Evolutionary conservation across 2,888 invertebrate species (phyloP).

Genomic region (Prostheceraeus crozeri): DNA sequence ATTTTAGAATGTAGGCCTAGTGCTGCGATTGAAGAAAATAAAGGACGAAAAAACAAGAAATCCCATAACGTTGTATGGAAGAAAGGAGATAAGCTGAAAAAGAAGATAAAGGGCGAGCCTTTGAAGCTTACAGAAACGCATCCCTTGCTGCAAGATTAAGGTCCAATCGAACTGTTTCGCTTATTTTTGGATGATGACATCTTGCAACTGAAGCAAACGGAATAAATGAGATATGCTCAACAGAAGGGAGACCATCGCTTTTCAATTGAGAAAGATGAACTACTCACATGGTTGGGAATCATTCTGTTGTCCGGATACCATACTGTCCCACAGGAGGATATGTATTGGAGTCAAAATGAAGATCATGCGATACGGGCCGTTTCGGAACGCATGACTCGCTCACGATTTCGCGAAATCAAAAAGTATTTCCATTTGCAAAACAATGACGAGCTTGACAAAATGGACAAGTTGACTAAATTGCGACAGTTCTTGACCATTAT

Average conservation of each 20-base stretch:
- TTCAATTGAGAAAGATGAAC: not conserved
- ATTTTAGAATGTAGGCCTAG: no score
- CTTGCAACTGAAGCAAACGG: constrained; percentile 4
- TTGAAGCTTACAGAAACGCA: constrained; percentile 23
- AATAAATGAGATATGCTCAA: constrained; percentile 33
- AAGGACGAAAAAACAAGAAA: no score
- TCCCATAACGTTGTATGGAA: no score
- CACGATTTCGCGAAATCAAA: constrained; percentile 40
- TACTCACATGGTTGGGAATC: constrained; percentile 34
- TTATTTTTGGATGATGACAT: constrained; percentile 17
- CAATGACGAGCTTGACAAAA: constrained; percentile 32
- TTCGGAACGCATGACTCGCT: constrained; percentile 29
- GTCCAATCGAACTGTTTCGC: constrained; percentile 19
- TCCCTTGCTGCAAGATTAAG: constrained; percentile 22
- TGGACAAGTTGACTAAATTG: constrained; percentile 40
- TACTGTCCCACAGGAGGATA: constrained; percentile 26
- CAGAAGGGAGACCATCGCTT: constrained; percentile 36
- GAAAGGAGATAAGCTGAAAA: constrained; percentile 19
- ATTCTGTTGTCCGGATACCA: constrained; percentile 39
- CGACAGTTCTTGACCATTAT: constrained; percentile 37
- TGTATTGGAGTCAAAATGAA: constrained; percentile 37
- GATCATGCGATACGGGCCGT: constrained; percentile 38
- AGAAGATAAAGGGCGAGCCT: constrained; percentile 9
- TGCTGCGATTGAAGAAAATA: no score
- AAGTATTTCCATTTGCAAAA: constrained; percentile 38